phyloP scores from a whole-genome alignment of 2,113 vertebrate genomes.

The Glaucomys volans region DNA sequence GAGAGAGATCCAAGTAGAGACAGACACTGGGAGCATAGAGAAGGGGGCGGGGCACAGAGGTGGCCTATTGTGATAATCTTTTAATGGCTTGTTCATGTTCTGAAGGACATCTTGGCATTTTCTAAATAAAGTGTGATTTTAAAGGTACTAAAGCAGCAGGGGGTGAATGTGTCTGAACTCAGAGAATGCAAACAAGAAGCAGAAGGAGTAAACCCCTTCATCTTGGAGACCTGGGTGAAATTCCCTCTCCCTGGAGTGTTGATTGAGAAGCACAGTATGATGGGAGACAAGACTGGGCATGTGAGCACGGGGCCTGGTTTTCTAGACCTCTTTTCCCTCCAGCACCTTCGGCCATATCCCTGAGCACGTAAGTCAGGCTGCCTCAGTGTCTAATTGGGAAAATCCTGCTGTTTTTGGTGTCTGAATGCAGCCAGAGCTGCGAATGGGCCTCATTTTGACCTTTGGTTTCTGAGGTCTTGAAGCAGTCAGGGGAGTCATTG shows the following conservation, averaged over 20 bases:
- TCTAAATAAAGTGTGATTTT: slow-evolving; percentile 17
- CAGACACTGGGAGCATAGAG: not conserved
- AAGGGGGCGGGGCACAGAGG: not conserved
- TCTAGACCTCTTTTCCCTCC: not conserved
- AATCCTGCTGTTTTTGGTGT: slow-evolving; percentile 30
- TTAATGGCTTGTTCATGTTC: not conserved
- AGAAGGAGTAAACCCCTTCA: not conserved
- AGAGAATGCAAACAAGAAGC: slow-evolving; percentile 1
- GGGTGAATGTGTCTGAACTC: not conserved
- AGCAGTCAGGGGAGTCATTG: not conserved
- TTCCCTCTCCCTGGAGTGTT: not conserved
- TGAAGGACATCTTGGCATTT: not conserved
- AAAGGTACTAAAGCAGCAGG: not conserved
- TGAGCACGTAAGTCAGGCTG: slow-evolving; percentile 1
- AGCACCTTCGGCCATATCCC: not conserved
- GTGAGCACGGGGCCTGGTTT: not conserved
- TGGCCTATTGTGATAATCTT: not conserved
- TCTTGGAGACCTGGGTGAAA: not conserved
- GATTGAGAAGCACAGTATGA: not conserved
- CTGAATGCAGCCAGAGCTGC: not conserved
- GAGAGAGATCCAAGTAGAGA: not conserved
- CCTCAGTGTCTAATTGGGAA: not conserved
- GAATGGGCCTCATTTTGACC: slow-evolving; percentile 9
- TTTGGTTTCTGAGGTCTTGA: slow-evolving; percentile 37
- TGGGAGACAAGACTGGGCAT: not conserved